Conservation (phyloP, 37 sponge, comb jelly and placozoan species). For the Tethya wilhelma region DNA sequence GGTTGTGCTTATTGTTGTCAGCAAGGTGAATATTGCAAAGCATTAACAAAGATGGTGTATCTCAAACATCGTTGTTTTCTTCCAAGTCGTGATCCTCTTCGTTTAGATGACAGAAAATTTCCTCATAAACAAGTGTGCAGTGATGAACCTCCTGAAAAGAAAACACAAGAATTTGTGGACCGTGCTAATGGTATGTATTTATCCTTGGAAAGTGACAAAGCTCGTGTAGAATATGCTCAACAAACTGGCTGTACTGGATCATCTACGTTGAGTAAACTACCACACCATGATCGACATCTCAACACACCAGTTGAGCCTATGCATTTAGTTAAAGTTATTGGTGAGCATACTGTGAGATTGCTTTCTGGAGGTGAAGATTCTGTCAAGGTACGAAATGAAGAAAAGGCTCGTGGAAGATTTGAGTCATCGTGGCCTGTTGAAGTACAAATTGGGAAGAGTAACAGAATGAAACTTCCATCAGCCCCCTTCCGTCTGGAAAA, state of each 20-base stretch:
- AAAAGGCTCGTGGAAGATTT: not conserved
- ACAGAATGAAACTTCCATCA: conserved; percentile 8
- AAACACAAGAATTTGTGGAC: not conserved
- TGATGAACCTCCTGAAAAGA: not conserved
- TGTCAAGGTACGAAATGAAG: conserved; percentile 10
- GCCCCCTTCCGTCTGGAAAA: not conserved
- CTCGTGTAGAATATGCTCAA: not conserved
- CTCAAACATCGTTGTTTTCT: not conserved
- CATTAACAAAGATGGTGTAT: conserved; percentile 10
- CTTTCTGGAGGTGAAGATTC: conserved; percentile 6
- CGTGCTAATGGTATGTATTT: not conserved
- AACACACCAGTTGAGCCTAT: conserved; percentile 20
- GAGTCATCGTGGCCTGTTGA: not conserved
- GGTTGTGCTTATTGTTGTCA: conserved; percentile 11
- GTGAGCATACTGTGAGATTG: conserved; percentile 7
- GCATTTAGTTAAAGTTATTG: conserved; percentile 8
- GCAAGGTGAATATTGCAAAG: conserved; percentile 11
- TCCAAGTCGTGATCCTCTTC: not conserved
- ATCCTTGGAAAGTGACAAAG: not conserved
- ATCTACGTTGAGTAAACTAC: not conserved
- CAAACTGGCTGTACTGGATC: conserved; percentile 11
- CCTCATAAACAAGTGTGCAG: not conserved
- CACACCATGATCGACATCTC: conserved; percentile 21
- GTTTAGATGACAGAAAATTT: not conserved
- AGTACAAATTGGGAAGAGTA: not conserved